A percentile compares a stretch with the other conserved stretches of the same genome.
phyloP scores from a whole-genome alignment of 2,888 invertebrate species.

The Pristionchus exspectatus region DNA sequence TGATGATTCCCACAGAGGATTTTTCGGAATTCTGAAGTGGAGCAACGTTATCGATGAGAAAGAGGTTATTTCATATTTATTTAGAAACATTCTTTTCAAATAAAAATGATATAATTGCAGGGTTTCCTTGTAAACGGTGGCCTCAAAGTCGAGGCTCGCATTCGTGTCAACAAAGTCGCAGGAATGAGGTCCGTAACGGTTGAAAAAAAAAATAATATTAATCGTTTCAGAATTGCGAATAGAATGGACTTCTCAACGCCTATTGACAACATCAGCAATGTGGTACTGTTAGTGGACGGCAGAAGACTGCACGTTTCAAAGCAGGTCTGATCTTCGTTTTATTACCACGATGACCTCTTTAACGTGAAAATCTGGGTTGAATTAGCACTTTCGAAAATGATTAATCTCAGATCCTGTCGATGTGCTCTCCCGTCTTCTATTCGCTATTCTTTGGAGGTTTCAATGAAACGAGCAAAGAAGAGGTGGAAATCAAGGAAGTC shows the following conservation, averaged over 20 bases:
- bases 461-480: background rate
- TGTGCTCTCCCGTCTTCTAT: background rate
- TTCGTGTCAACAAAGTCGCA: background rate
- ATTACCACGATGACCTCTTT: no score
- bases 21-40: background rate
- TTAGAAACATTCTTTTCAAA: no score
- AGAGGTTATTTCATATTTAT: background rate
- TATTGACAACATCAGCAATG: background rate
- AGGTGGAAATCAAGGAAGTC: background rate
- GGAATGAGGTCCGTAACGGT: background rate
- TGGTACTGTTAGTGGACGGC: background rate
- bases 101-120: background rate
- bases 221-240: background rate
- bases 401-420: background rate
- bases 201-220: no score
- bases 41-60: background rate
- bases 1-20: background rate
- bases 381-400: background rate
- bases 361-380: background rate
- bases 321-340: background rate
- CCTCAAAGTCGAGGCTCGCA: background rate
- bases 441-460: background rate
- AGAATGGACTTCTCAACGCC: background rate
- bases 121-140: background rate
- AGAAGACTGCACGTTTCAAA: background rate